phyloP scores from a whole-genome alignment of 2,113 vertebrate species.

The Notothenia rossii region DNA sequence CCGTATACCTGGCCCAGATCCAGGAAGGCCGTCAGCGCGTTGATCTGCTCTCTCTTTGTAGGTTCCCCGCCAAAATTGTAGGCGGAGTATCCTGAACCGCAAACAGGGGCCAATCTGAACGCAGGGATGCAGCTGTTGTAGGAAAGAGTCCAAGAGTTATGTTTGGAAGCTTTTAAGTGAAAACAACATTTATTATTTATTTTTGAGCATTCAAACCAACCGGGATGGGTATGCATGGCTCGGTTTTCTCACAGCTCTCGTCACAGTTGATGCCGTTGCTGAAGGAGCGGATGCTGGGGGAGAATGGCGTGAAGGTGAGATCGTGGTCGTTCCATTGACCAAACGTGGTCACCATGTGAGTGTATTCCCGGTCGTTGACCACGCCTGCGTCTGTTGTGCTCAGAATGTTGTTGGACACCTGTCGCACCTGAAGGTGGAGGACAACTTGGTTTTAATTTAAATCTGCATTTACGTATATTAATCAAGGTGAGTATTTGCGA shows the following conservation, averaged over 20 bases:
- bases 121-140: slow-evolving; percentile 86
- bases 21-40: slow-evolving; percentile 81
- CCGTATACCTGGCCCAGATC: slow-evolving; percentile 84
- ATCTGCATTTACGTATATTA: fast-evolving
- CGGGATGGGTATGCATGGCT: slow-evolving; percentile 92
- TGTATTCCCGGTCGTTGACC: slow-evolving; percentile 77
- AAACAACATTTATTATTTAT: not conserved
- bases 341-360: slow-evolving; percentile 89
- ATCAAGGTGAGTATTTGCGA: not conserved
- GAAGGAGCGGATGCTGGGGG: slow-evolving; percentile 86
- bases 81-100: slow-evolving; percentile 66
- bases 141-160: not conserved
- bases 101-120: slow-evolving; percentile 85
- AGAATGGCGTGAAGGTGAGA: slow-evolving; percentile 85
- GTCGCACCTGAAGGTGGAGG: slow-evolving; percentile 81
- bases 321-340: slow-evolving; percentile 94
- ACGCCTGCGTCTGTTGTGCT: slow-evolving; percentile 80
- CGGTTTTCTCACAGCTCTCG: slow-evolving; percentile 82
- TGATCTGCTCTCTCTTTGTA: slow-evolving; percentile 82
- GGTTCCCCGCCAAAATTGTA: slow-evolving; percentile 77
- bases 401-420: slow-evolving; percentile 90
- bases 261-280: slow-evolving; percentile 82
- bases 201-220: slow-evolving; percentile 68
- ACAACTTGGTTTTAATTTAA: not conserved
- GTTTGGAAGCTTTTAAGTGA: not conserved